phyloP scores from a whole-genome alignment of 2,113 vertebrate species.

The Nasalis larvatus region DNA sequence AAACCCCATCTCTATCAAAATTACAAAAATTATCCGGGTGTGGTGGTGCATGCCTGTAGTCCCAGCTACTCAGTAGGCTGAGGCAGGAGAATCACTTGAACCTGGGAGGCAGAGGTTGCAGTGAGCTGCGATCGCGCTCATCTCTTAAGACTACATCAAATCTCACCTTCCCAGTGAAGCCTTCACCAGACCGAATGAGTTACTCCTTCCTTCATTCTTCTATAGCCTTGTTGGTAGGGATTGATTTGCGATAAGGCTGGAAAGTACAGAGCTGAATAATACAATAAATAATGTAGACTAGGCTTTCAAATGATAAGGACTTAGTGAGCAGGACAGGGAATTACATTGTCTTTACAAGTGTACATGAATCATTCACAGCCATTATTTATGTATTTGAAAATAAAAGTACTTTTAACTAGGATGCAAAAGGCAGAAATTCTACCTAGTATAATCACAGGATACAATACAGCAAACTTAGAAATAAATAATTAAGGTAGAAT shows the following conservation, averaged over 20 bases:
- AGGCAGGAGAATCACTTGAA: too few species aligned
- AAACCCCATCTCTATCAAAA: too few species aligned
- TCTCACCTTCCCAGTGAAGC: neutral
- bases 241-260: neutral
- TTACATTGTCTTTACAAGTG: neutral
- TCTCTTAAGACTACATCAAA: neutral
- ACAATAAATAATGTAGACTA: neutral
- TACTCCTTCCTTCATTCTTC: neutral
- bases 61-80: too few species aligned
- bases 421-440: neutral
- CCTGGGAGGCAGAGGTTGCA: too few species aligned
- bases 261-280: neutral
- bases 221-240: neutral
- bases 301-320: neutral
- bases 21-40: too few species aligned
- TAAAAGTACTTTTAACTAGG: neutral
- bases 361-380: neutral
- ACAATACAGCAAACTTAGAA: neutral
- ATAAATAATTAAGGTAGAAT: constrained; percentile 9
- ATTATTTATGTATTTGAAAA: neutral
- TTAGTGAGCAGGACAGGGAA: neutral
- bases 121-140: neutral
- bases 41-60: too few species aligned
- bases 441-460: neutral
- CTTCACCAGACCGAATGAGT: neutral